phyloP scores from a whole-genome alignment of 1,140 invertebrate genomes.

The Bombus fervidus region DNA sequence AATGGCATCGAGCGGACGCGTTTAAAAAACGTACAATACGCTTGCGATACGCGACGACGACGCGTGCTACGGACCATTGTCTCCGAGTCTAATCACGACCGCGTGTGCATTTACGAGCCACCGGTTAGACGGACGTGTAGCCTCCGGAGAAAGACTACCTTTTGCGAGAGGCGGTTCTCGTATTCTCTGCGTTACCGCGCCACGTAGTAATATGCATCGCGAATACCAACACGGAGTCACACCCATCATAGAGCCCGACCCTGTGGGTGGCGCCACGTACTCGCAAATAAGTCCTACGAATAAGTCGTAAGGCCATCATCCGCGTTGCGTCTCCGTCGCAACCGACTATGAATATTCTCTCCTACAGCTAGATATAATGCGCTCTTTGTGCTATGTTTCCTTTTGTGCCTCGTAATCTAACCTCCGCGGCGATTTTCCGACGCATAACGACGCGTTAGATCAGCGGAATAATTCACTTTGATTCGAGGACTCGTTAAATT shows the following conservation, averaged over 20 bases:
- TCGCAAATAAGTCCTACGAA: conserved; percentile 62
- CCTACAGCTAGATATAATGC: not conserved
- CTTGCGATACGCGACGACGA: not conserved
- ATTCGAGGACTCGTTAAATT: conserved; percentile 4
- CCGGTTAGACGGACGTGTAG: conserved; percentile 47
- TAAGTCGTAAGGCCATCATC: conserved; percentile 51
- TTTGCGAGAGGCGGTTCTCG: conserved; percentile 54
- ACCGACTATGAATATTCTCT: conserved; percentile 20
- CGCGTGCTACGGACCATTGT: conserved; percentile 38
- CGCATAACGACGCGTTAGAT: conserved; percentile 32
- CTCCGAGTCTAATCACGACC: conserved; percentile 48
- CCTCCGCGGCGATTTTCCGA: conserved; percentile 25
- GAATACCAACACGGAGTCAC: conserved; percentile 70
- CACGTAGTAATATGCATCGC: conserved; percentile 64
- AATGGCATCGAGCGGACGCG: conserved; percentile 35
- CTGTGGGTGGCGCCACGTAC: conserved; percentile 68
- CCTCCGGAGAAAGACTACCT: conserved; percentile 48
- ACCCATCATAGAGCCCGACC: conserved; percentile 67
- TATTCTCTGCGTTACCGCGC: conserved; percentile 55
- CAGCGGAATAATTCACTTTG: not conserved
- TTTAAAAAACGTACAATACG: conserved; percentile 38
- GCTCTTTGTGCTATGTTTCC: not conserved
- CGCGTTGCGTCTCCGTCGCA: conserved; percentile 16
- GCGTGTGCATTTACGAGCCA: conserved; percentile 55
- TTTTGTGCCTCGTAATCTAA: conserved; percentile 24